These are phyloP conservation scores for Lonchura striata DNA, from an alignment of 2,113 vertebrate genomes.

Conservation along the genomic window DNA sequence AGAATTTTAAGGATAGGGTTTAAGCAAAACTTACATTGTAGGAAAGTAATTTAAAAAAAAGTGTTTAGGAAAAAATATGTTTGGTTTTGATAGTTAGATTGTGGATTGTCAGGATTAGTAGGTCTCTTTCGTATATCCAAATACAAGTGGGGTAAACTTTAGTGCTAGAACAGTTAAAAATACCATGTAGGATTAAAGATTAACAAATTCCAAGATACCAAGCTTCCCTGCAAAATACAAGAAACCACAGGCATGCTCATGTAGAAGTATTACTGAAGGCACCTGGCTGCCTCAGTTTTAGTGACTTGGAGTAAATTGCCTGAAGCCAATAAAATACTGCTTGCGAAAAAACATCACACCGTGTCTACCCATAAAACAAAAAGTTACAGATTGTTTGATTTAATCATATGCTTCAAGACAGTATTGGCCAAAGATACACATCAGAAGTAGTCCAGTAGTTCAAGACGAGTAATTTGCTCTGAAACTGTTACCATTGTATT, in stretches of 20 bases:
- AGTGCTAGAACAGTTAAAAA: background rate
- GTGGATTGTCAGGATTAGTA: background rate
- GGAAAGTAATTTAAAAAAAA: background rate
- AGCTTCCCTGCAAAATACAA: background rate
- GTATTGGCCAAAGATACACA: background rate
- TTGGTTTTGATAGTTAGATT: background rate
- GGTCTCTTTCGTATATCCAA: background rate
- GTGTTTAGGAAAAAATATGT: background rate
- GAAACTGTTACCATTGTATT: background rate
- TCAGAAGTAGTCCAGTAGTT: background rate
- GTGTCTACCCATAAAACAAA: background rate
- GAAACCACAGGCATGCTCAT: background rate
- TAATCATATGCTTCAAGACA: background rate
- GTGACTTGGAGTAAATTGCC: background rate
- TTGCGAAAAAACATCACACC: background rate
- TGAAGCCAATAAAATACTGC: background rate
- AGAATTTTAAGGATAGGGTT: background rate
- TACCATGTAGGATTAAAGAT: background rate
- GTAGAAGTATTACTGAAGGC: background rate
- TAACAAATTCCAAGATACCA: background rate
- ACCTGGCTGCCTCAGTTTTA: background rate
- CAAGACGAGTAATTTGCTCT: background rate
- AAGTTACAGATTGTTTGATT: background rate
- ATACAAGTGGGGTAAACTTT: background rate
- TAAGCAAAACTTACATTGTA: background rate